Percentiles rank a stretch among this genome's conserved stretches.
Conservation (phyloP, 53 echinoderm and acorn worm species). For the Apostichopus leukothele region DNA sequence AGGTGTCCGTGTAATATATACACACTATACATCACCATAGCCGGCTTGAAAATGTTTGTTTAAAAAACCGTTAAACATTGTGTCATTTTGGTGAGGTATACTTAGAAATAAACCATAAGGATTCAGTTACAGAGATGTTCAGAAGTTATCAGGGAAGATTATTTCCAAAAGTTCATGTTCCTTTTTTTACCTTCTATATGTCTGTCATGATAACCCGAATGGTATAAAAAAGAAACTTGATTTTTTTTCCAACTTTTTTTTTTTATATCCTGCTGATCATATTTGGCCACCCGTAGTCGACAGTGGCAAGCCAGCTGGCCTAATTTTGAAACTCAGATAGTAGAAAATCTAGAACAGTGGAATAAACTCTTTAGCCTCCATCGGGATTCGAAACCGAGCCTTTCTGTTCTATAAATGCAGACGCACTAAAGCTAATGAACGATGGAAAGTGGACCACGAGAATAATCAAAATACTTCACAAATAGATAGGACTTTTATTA, state of each 20-base stretch:
- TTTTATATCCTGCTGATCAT: not conserved
- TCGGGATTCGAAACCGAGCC: too few species aligned
- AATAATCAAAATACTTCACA: too few species aligned
- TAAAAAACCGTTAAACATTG: constrained; percentile 37
- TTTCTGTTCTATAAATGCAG: too few species aligned
- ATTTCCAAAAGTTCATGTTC: not conserved
- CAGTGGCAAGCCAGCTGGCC: too few species aligned
- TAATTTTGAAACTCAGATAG: not conserved
- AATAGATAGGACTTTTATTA: too few species aligned
- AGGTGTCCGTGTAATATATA: constrained; percentile 19
- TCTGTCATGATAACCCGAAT: constrained; percentile 12
- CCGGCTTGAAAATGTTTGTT: constrained; percentile 27
- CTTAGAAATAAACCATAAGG: constrained; percentile 8
- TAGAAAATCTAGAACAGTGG: too few species aligned
- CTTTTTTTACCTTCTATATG: not conserved
- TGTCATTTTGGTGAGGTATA: not conserved
- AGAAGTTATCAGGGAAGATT: constrained; percentile 24
- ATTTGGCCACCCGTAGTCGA: constrained; percentile 2
- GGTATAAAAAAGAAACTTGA: not conserved
- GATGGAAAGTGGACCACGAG: too few species aligned
- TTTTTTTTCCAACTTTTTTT: not conserved
- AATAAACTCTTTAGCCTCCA: too few species aligned
- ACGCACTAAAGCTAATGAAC: too few species aligned
- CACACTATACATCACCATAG: constrained; percentile 27
- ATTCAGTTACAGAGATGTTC: not conserved